These are phyloP conservation scores for Trogon melanurus DNA, from an alignment of 2,113 vertebrate species.

Conservation along the genomic window DNA sequence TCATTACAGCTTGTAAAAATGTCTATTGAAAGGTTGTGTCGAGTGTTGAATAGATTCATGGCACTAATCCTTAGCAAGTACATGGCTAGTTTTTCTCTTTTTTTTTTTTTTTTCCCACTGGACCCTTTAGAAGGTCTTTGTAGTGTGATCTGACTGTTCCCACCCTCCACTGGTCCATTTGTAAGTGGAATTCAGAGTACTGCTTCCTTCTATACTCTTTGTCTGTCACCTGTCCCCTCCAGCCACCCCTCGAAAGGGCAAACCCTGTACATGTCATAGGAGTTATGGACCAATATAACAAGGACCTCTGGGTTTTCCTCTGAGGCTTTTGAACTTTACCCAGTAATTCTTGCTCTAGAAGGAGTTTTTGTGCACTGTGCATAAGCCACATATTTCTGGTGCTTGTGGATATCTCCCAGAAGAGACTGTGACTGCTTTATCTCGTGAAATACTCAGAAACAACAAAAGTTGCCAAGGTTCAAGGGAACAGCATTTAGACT, in stretches of 20 bases:
- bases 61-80: background rate
- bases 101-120: background rate
- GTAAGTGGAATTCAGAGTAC: background rate
- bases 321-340: background rate
- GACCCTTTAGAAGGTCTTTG: background rate
- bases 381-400: background rate
- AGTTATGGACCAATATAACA: background rate
- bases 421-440: slow-evolving; percentile 18
- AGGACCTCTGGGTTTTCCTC: background rate
- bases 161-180: background rate
- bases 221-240: background rate
- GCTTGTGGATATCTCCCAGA: background rate
- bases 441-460: slow-evolving; percentile 1
- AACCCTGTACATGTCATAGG: background rate
- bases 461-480: background rate
- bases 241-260: background rate
- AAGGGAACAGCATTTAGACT: background rate
- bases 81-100: background rate
- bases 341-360: background rate
- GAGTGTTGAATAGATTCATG: background rate
- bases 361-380: background rate
- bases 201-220: background rate
- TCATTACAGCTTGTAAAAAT: background rate
- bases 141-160: background rate
- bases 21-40: background rate